Evolutionary conservation across 1,140 invertebrate genomes (phyloP).

Genomic region (Polypedilum pembai): DNA sequence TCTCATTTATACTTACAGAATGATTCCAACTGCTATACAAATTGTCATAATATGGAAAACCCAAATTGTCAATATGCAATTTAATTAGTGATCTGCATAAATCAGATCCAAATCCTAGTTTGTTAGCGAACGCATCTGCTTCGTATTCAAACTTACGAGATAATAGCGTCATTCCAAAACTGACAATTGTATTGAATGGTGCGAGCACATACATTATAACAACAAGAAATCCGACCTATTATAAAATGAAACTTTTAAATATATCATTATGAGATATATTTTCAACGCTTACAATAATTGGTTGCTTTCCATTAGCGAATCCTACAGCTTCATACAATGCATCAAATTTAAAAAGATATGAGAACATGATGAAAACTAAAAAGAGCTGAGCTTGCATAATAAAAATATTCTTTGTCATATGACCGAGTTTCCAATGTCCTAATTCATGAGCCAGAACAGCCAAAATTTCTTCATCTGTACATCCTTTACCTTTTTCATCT

Average conservation of each 20-base stretch:
- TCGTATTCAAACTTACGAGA: constrained; percentile 86
- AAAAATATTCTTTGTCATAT: constrained; percentile 81
- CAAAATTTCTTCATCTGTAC: constrained; percentile 86
- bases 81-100: constrained; percentile 80
- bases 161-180: constrained; percentile 58
- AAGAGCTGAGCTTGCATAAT: constrained; percentile 67
- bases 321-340: constrained; percentile 79
- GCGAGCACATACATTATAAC: constrained; percentile 87
- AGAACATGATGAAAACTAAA: constrained; percentile 83
- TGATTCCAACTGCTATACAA: constrained; percentile 89
- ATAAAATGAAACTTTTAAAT: neutral
- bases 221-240: constrained; percentile 67
- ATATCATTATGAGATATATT: neutral
- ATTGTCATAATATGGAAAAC: constrained; percentile 86
- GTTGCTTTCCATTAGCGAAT: constrained; percentile 66
- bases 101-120: constrained; percentile 61
- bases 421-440: constrained; percentile 94
- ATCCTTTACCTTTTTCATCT: constrained; percentile 59
- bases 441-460: constrained; percentile 94
- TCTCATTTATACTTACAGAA: constrained; percentile 44
- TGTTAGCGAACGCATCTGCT: constrained; percentile 90
- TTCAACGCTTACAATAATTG: constrained; percentile 63
- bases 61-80: constrained; percentile 89
- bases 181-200: constrained; percentile 83
- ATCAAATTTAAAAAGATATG: constrained; percentile 70